Evolutionary conservation across 2,888 invertebrate species (phyloP).

Genomic region (Pachymerium ferrugineum): DNA sequence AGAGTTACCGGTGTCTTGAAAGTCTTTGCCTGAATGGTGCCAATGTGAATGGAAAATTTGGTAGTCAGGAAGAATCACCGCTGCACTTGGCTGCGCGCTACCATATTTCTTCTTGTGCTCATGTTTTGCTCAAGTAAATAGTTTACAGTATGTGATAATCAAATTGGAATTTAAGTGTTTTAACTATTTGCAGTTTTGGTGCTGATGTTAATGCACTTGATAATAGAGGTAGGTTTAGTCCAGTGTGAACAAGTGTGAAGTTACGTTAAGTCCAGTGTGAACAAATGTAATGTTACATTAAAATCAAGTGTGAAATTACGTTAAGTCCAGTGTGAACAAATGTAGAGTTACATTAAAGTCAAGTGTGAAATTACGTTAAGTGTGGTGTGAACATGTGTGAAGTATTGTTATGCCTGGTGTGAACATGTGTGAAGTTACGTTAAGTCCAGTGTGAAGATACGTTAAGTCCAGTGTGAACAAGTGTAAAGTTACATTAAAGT

Average conservation of each 20-base stretch:
- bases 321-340: background rate
- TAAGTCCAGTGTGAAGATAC: background rate
- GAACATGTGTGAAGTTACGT: background rate
- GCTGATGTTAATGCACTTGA: constrained; percentile 6
- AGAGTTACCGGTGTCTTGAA: background rate
- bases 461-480: too few relatives aligned
- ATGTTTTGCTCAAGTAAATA: constrained; percentile 12
- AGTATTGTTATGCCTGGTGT: too few relatives aligned
- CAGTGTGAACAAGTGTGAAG: background rate
- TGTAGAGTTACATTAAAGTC: too few relatives aligned
- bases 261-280: background rate
- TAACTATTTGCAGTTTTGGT: constrained; percentile 6
- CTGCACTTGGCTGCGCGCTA: constrained; percentile 6
- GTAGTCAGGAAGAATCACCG: background rate
- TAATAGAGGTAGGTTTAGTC: background rate
- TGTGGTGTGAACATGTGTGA: background rate
- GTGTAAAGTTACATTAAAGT: too few relatives aligned
- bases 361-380: background rate
- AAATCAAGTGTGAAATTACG: background rate
- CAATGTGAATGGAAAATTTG: constrained; percentile 1
- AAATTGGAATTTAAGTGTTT: background rate
- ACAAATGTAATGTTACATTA: background rate
- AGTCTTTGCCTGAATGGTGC: constrained; percentile 1
- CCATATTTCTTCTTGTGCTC: background rate
- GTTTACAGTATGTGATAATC: background rate